Conservation (phyloP, 2,113 vertebrate genomes). For the Regulus satrapa region DNA sequence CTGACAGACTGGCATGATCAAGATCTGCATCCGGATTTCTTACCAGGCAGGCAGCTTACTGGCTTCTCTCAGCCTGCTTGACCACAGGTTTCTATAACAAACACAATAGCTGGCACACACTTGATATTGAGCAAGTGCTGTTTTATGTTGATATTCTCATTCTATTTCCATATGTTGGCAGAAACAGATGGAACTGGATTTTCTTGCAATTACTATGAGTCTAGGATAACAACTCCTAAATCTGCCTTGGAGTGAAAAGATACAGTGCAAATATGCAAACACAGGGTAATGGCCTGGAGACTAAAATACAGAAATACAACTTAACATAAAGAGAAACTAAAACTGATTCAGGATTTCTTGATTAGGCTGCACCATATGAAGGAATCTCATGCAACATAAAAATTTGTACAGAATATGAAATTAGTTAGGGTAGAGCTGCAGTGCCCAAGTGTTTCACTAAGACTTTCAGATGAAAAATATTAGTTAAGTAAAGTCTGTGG, state of each 20-base stretch:
- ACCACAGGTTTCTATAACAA: constrained; percentile 17
- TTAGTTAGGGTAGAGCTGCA: not conserved
- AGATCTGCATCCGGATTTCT: not conserved
- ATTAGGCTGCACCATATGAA: not conserved
- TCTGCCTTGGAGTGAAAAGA: not conserved
- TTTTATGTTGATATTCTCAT: constrained; percentile 49
- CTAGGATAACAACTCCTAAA: constrained; percentile 32
- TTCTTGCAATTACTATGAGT: constrained; percentile 42
- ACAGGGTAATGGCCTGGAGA: not conserved
- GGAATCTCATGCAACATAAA: not conserved
- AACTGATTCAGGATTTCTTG: not conserved
- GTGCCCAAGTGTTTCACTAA: not conserved
- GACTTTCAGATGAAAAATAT: constrained; percentile 9
- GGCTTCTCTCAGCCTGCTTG: not conserved
- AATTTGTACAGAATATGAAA: not conserved
- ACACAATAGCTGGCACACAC: not conserved
- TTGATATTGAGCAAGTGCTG: not conserved
- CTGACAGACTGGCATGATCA: constrained; percentile 3
- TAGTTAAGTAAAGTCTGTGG: not conserved
- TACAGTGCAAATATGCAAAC: not conserved
- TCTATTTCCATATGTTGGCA: constrained; percentile 49
- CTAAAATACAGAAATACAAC: not conserved
- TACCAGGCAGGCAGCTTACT: not conserved
- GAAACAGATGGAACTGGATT: constrained; percentile 59
- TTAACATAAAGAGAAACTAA: not conserved